Conservation (phyloP, 1,140 invertebrate species). For the Drosophila kepulauana region DNA sequence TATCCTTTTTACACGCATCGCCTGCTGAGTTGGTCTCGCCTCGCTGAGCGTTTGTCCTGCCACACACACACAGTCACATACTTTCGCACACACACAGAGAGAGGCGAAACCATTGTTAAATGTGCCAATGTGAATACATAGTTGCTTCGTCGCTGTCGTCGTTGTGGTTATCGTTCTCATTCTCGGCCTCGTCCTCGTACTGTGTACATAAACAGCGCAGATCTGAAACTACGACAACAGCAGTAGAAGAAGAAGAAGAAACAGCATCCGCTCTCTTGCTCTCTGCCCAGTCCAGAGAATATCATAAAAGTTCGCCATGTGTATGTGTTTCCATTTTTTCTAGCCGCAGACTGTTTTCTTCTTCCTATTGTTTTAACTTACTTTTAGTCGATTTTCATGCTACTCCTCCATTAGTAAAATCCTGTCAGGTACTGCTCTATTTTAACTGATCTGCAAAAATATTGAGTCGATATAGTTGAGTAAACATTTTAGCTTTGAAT, state of each 20-base stretch:
- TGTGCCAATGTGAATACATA: slow-evolving; percentile 80
- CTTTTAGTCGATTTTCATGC: too few relatives aligned
- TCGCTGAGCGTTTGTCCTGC: slow-evolving; percentile 60
- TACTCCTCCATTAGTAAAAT: too few relatives aligned
- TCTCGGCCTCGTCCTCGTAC: background rate
- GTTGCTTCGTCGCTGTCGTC: slow-evolving; percentile 54
- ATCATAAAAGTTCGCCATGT: slow-evolving; percentile 55
- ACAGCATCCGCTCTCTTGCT: slow-evolving; percentile 19
- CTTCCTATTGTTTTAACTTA: too few relatives aligned
- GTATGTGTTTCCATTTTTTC: background rate
- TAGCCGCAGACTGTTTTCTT: slow-evolving; percentile 1
- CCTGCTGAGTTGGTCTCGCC: slow-evolving; percentile 81
- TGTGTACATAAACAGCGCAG: slow-evolving; percentile 78
- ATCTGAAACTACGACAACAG: slow-evolving; percentile 63
- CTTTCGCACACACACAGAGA: slow-evolving; percentile 25
- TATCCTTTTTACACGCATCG: slow-evolving; percentile 84
- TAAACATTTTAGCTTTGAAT: too few relatives aligned
- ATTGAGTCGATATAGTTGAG: too few relatives aligned
- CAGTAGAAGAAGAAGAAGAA: slow-evolving; percentile 37
- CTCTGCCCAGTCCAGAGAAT: slow-evolving; percentile 58
- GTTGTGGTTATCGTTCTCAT: slow-evolving; percentile 33
- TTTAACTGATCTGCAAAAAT: too few relatives aligned
- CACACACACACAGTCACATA: slow-evolving; percentile 28
- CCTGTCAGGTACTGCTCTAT: too few relatives aligned
- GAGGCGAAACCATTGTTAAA: slow-evolving; percentile 66